These are phyloP conservation scores for Pegoplata infirma DNA, from an alignment of 2,888 invertebrate species.

Conservation along the genomic window DNA sequence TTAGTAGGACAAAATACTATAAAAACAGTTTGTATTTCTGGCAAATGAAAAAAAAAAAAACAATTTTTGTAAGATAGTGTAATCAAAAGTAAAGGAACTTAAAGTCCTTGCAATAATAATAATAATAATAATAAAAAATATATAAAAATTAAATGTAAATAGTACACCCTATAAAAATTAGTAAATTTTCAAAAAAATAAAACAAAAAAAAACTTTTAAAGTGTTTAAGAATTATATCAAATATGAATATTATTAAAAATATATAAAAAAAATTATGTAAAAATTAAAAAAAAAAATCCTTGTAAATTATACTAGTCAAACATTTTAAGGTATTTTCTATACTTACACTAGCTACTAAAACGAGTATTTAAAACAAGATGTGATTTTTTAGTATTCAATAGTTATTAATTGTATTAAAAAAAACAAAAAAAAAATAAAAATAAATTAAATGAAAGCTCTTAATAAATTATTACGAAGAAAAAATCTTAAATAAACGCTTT, in stretches of 20 bases:
- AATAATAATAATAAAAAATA: background rate
- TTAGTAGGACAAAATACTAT: too few relatives aligned
- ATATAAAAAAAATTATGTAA: conserved; percentile 20
- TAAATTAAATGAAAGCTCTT: conserved; percentile 11
- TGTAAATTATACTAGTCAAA: conserved; percentile 33
- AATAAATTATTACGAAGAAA: conserved; percentile 1
- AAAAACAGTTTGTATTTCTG: too few relatives aligned
- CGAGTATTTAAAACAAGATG: conserved; percentile 57
- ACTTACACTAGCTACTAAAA: conserved; percentile 21
- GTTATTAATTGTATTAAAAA: conserved; percentile 35
- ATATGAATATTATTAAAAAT: background rate
- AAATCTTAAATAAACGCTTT: conserved; percentile 13
- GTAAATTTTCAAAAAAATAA: conserved; percentile 26
- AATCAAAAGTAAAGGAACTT: conserved; percentile 30
- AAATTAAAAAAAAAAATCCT: conserved; percentile 9
- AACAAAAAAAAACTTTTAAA: conserved; percentile 36
- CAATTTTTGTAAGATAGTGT: too few relatives aligned
- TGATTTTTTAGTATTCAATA: conserved; percentile 62
- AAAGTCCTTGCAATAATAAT: conserved; percentile 4
- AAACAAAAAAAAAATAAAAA: conserved; percentile 3
- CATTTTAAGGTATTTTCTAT: conserved; percentile 18
- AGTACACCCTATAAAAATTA: background rate
- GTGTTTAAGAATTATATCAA: conserved; percentile 30
- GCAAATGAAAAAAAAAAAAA: too few relatives aligned
- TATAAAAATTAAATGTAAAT: too few relatives aligned